A percentile compares a stretch with the other conserved stretches of the same genome.
Evolutionary conservation across 2,888 invertebrate species (phyloP).

Genomic region (Andrena hattorfiana): DNA sequence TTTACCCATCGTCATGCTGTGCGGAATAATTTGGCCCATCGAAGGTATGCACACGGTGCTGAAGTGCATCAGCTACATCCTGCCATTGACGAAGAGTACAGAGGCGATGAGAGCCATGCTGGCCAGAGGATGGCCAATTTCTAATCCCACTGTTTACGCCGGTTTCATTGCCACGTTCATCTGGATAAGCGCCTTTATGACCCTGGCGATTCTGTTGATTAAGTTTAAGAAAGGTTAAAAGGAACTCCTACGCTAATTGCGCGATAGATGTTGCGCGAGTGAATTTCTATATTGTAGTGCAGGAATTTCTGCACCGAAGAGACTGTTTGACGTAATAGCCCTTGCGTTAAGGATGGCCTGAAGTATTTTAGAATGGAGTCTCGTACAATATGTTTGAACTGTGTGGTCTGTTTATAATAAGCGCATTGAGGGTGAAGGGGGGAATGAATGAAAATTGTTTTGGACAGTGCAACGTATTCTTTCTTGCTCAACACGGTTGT

Average conservation of each 20-base stretch:
- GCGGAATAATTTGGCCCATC: conserved; percentile 97
- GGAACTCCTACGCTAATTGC: not conserved
- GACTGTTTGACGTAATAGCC: not conserved
- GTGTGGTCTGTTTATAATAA: conserved; percentile 2
- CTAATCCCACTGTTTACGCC: conserved; percentile 90
- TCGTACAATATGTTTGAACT: not conserved
- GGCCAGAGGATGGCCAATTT: conserved; percentile 93
- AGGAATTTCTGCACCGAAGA: not conserved
- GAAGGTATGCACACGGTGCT: conserved; percentile 95
- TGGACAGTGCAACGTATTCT: conserved; percentile 7
- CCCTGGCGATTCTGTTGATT: conserved; percentile 90
- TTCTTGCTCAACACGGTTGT: conserved; percentile 55
- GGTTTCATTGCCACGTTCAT: conserved; percentile 92
- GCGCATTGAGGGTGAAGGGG: not conserved
- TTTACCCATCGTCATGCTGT: conserved; percentile 93
- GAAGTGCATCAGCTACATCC: conserved; percentile 89
- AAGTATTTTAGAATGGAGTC: not conserved
- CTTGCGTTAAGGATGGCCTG: not conserved
- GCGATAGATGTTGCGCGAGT: not conserved
- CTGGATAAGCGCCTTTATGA: conserved; percentile 93
- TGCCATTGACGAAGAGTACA: conserved; percentile 95
- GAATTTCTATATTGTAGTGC: not conserved
- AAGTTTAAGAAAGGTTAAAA: conserved; percentile 93
- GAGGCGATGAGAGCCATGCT: conserved; percentile 94
- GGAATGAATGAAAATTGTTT: conserved; percentile 7